Evolutionary conservation across 2,888 invertebrate genomes (phyloP), one percentile per base, ranked within the genome.

Genomic region (Antheraea assamensis): DNA sequence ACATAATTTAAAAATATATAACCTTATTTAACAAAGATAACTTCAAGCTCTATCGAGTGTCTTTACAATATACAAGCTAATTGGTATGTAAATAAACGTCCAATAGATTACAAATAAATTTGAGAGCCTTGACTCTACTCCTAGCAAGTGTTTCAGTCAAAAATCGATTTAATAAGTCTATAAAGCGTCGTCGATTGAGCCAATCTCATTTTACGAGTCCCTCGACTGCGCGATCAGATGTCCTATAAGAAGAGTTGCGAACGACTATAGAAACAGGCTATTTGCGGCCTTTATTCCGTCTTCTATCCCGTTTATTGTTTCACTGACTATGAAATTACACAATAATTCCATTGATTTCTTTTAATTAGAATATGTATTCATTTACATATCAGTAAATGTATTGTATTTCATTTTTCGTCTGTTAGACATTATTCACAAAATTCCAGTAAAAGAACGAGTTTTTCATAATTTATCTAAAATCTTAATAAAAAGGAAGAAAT

Each of bases 121-220:
- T 83, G 83, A 84, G 85, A 83, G 80, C 82, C 42, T 42, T 13
- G 42, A 76, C 72, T 80, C 75, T 77, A 81, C 78, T 80, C 83
- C 75, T 77, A 83, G 82, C 83, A 83, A 86, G 82, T 85, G 85
- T 85, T 85, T 83, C 86, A 89, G 87, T 85, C 83, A 87, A 87
- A 90, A 87, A 91, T 91, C 90, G 87, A 92, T 92, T 91, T 92
- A 92, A 92, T 92, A 92, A 91, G 91, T 91, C 91, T 90, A 90
- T 92, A 92, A 92, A 92, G 86, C 88, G 87, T 85, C 87, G 87
- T 85, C 90, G 90, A 92, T 91, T 89, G 90, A 86, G 84, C 88
- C 91, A 92, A 92, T 92, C 92, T 91, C 88, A 85, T 88, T 92
- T 92, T 92, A 92, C 84, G 91, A 90, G 87, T 90, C 92, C 90